phyloP scores from a whole-genome alignment of 2,888 invertebrate species.

The Drosophila cracens region DNA sequence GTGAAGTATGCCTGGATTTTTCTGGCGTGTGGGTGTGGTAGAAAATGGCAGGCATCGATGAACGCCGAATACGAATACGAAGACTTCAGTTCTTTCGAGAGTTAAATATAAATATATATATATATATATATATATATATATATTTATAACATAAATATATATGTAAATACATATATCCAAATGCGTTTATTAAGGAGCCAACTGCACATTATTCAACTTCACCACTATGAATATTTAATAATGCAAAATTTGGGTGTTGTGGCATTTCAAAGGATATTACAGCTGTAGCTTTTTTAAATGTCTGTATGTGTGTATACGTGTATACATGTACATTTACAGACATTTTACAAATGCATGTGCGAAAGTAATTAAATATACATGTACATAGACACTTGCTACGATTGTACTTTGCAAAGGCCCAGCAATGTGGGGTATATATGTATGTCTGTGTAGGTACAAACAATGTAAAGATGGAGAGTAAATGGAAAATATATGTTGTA shows the following conservation, averaged over 20 bases:
- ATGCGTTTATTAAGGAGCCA: neutral
- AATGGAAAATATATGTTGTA: conserved; percentile 22
- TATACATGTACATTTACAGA: neutral
- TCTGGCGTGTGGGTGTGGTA: conserved; percentile 49
- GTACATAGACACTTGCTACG: neutral
- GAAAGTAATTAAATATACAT: neutral
- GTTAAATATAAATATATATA: neutral
- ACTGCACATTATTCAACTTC: neutral
- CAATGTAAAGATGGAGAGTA: conserved; percentile 3
- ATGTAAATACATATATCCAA: neutral
- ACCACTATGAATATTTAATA: neutral
- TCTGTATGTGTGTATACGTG: neutral
- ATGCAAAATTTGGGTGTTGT: neutral
- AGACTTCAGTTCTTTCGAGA: conserved; percentile 40
- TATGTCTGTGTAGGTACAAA: neutral
- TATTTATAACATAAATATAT: neutral
- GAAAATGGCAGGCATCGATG: conserved; percentile 31
- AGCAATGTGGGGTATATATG: neutral
- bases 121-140: neutral
- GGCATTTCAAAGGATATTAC: neutral
- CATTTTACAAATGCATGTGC: neutral
- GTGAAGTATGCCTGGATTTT: conserved; percentile 3
- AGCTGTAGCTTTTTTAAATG: neutral
- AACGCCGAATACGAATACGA: conserved; percentile 41
- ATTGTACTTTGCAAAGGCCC: neutral